Evolutionary conservation across 2,797 vertebrate genomes (phyloP), one percentile per base, ranked within the genome.

Genomic region (Cossypha niveicapilla): DNA sequence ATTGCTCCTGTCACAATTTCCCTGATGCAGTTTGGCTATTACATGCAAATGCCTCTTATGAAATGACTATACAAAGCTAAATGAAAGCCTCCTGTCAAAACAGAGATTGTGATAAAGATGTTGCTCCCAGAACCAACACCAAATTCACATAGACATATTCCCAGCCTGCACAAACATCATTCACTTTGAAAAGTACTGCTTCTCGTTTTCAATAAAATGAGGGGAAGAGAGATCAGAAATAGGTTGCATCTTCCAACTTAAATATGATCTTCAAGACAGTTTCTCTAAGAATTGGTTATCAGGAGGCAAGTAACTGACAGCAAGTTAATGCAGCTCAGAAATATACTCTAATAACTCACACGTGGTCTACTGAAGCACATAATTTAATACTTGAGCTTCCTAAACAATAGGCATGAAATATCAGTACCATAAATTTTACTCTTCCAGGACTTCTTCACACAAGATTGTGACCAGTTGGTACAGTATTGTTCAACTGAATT

Each of bases 41-140:
- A 86, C 56, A 92, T 73, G 67, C 71, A 94, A 94, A 93, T 87
- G 39, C 14, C 22, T 94, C 68, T 68, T 75, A 53, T 7, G 27
- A 92, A 94, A 88, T 28, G 66, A 68, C 82, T 63, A 22, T 14
- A 79, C 44, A 84, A 86, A 95, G 66, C 15, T 56, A 92, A 92
- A 92, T 56, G 61, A 86, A 95, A 90, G 32, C n/a, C n/a, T 58
- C 56, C 35, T 91, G 85, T 96, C 93, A 94, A 92, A 96, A 90
- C 32, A 86, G 66, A 79, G 54, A 47, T 23, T 17, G 70, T 78
- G 76, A 86, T 84, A 51, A 92, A 91, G 70, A 85, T 47, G 41
- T 23, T 81, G 48, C 65, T 85, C 11, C 10, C 48, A 76, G 66
- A 88, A 67, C 30, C 7, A 27, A 70, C 63, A 14, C 8, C 1